A percentile compares a stretch with the other conserved stretches of the same genome.
phyloP scores from a whole-genome alignment of 2,888 invertebrate species.

The Xanthia togata region DNA sequence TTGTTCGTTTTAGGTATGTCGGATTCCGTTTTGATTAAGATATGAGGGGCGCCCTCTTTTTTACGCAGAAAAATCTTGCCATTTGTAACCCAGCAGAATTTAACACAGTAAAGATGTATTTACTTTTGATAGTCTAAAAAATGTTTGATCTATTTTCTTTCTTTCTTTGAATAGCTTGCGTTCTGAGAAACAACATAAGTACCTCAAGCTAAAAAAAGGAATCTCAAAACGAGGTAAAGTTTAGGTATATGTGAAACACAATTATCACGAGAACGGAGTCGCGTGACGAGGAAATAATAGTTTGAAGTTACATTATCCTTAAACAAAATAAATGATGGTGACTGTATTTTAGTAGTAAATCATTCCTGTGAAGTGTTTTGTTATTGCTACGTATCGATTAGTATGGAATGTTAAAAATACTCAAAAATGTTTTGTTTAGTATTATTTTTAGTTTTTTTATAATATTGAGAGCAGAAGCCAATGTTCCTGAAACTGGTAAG shows the following conservation, averaged over 20 bases:
- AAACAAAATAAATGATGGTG: not conserved
- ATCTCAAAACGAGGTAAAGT: not conserved
- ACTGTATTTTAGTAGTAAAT: not conserved
- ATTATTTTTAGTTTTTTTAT: not conserved
- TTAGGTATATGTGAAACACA: not conserved
- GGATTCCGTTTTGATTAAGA: too few species aligned
- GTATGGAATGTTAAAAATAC: not conserved
- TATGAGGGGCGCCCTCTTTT: too few species aligned
- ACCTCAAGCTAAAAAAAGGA: not conserved
- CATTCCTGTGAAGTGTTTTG: not conserved
- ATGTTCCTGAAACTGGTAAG: not conserved
- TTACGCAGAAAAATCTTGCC: too few species aligned
- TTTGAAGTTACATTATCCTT: not conserved
- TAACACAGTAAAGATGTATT: too few species aligned
- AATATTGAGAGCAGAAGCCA: not conserved
- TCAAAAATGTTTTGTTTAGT: constrained; percentile 1
- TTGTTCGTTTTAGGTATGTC: too few species aligned
- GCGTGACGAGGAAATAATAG: not conserved
- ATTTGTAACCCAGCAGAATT: too few species aligned
- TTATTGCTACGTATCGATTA: not conserved
- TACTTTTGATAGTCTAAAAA: too few species aligned
- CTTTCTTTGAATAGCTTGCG: too few species aligned
- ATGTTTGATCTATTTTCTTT: too few species aligned
- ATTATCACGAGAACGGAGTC: not conserved
- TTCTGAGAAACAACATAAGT: not conserved